A percentile compares a stretch with the other conserved stretches of the same genome.
Conservation (phyloP, 2,113 vertebrate species). For the Haemorhous mexicanus region DNA sequence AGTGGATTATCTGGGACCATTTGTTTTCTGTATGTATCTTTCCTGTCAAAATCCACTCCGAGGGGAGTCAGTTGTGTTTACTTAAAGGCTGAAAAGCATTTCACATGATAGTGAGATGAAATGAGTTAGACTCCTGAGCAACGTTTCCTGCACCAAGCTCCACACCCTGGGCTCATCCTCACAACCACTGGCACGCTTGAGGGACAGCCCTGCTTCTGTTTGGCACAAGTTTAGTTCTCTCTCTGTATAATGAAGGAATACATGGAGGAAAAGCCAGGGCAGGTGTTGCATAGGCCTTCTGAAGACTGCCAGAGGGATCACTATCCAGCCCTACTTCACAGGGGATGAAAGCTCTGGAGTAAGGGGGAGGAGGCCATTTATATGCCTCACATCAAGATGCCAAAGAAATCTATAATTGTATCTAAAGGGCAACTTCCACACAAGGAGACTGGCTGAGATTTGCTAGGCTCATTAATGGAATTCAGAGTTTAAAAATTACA, state of each 20-base stretch:
- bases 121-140: background rate
- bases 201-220: background rate
- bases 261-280: background rate
- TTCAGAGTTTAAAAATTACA: background rate
- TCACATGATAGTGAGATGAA: background rate
- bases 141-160: background rate
- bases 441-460: background rate
- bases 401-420: background rate
- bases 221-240: background rate
- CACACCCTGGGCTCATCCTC: background rate
- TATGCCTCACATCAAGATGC: background rate
- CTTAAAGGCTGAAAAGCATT: background rate
- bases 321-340: background rate
- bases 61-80: conserved; percentile 17
- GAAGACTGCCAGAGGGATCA: background rate
- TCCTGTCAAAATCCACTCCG: conserved; percentile 13
- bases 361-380: background rate
- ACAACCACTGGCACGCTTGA: background rate
- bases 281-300: background rate
- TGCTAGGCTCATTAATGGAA: conserved; percentile 11
- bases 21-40: conserved; percentile 39
- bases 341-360: conserved; percentile 47
- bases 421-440: background rate
- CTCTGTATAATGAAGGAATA: background rate
- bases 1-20: background rate